Evolutionary conservation across 2,797 vertebrate species (phyloP), one percentile per base, ranked within the genome.

Genomic region (Rachycentron canadum): DNA sequence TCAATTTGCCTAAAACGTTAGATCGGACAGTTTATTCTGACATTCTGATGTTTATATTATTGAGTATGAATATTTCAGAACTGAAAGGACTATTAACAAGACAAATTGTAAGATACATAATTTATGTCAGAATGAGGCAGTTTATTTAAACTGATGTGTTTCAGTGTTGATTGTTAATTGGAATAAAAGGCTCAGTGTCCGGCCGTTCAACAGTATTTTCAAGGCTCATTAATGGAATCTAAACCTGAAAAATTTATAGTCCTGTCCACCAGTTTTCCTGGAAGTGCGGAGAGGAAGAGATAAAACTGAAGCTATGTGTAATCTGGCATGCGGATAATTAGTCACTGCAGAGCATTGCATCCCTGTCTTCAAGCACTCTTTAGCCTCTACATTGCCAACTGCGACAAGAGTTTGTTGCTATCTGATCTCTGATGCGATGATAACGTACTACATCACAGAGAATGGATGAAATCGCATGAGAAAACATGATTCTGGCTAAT

Each of bases 281-380:
- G 56, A 86, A 72, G 50, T 47, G 21, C 79, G 79, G 78, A 45
- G 47, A 80, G 75, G 68, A 83, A 76, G 80, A 77, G 80, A 86
- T 81, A 86, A 88, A 62, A 74, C 12, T 55, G 58, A 30, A 49
- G 69, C 59, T 55, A 55, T 23, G 7, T 63, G 57, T 40, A 60
- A 49, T 3, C 28, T 49, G 73, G 82, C 61, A 30, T 14, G 12
- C 25, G 26, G 61, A 57, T 68, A 64, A 76, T 85, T 81, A 85
- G 73, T 73, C 69, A 61, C 32, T 16, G 58, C 60, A 57, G 41
- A 43, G 53, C 55, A 9, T 45, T n/a, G 30, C 2, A 34, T 59
- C 55, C 43, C 38, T 7, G 52, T 63, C 61, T 70, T 9, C 13
- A 32, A 55, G 55, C 16, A 6, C 23, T 4, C 45, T 57, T 57